Percentiles rank a stretch among this genome's conserved stretches.
phyloP scores from a whole-genome alignment of 2,888 invertebrate genomes.

The Chaitophorus viminalis region DNA sequence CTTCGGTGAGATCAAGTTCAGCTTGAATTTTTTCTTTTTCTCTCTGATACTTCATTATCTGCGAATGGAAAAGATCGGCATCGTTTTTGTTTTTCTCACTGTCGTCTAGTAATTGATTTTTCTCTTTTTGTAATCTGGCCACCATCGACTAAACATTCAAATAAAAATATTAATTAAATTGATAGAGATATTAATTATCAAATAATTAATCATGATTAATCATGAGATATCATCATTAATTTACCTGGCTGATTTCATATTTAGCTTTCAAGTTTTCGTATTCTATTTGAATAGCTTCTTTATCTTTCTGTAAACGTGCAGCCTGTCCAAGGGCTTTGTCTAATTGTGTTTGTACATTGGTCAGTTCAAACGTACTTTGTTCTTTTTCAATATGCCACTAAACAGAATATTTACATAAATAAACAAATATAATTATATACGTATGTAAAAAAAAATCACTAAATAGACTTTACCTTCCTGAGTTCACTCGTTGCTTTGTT shows the following conservation, averaged over 20 bases:
- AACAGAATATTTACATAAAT: constrained; percentile 63
- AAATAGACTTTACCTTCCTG: constrained; percentile 75
- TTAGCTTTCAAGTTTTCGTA: constrained; percentile 88
- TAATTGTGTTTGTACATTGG: constrained; percentile 88
- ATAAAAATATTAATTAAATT: constrained; percentile 59
- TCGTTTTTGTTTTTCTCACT: constrained; percentile 84
- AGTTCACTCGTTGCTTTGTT: constrained; percentile 85
- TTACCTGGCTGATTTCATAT: constrained; percentile 88
- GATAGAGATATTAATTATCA: not conserved
- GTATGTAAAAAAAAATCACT: constrained; percentile 10
- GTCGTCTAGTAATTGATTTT: constrained; percentile 84
- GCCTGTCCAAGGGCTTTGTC: constrained; percentile 90
- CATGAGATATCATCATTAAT: constrained; percentile 61
- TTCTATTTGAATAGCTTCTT: constrained; percentile 85
- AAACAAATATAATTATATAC: not conserved
- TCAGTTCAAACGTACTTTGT: constrained; percentile 89
- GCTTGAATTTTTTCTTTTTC: constrained; percentile 86
- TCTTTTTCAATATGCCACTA: constrained; percentile 90
- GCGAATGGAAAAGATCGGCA: constrained; percentile 82
- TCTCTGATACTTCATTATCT: constrained; percentile 83
- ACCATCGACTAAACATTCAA: constrained; percentile 74
- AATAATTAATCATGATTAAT: too few relatives aligned
- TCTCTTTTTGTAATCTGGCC: constrained; percentile 86
- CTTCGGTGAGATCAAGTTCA: constrained; percentile 86
- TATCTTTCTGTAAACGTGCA: constrained; percentile 87